phyloP scores from a whole-genome alignment of 2,113 vertebrate genomes.

The Cathartes aura region DNA sequence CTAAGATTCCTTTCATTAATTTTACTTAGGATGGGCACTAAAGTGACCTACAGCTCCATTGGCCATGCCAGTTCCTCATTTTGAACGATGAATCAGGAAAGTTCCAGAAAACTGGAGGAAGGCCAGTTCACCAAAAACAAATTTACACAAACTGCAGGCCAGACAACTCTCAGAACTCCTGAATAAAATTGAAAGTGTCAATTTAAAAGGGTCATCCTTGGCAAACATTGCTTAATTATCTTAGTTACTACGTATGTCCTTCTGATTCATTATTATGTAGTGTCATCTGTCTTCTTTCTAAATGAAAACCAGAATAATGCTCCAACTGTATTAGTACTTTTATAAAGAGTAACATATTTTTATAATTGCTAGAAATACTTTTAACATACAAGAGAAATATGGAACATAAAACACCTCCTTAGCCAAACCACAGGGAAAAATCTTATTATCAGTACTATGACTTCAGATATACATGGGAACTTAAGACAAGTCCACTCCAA shows the following conservation, averaged over 20 bases:
- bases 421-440: not conserved
- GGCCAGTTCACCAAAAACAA: not conserved
- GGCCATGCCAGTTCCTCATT: not conserved
- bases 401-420: not conserved
- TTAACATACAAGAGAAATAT: not conserved
- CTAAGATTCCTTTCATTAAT: not conserved
- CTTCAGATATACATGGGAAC: not conserved
- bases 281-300: not conserved
- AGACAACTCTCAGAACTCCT: not conserved
- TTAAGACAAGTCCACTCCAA: not conserved
- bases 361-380: not conserved
- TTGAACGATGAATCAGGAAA: not conserved
- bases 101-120: not conserved
- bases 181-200: not conserved
- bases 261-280: not conserved
- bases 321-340: not conserved
- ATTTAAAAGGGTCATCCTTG: not conserved
- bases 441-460: not conserved
- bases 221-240: not conserved
- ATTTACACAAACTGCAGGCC: not conserved
- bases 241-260: fast-evolving
- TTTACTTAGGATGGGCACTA: not conserved
- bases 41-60: not conserved
- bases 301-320: not conserved
- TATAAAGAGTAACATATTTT: not conserved